Conservation (phyloP, 2,113 vertebrate species). For the Pristiophorus japonicus region DNA sequence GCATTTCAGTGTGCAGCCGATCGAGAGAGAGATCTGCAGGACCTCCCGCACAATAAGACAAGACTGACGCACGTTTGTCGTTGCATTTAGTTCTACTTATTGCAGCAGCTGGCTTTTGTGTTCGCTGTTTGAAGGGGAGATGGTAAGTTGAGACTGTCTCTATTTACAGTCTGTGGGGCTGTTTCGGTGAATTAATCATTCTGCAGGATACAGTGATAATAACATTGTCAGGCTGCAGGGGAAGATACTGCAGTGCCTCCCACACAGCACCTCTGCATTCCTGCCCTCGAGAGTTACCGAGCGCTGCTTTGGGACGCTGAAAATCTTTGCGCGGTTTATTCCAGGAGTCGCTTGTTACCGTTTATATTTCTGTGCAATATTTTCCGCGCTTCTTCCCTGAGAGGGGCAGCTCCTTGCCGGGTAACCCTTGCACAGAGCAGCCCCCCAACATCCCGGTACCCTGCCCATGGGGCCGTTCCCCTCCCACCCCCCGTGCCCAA, state of each 20-base stretch:
- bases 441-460: background rate
- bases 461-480: background rate
- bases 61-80: background rate
- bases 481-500: background rate
- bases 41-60: background rate
- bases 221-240: background rate
- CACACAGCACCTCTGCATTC: background rate
- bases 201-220: background rate
- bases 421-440: background rate
- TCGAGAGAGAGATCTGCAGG: background rate
- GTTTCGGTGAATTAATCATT: background rate
- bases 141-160: background rate
- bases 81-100: background rate
- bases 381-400: background rate
- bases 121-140: background rate
- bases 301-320: background rate
- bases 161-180: background rate
- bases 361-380: background rate
- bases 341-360: background rate
- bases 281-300: background rate
- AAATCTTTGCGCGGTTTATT: background rate
- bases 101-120: background rate
- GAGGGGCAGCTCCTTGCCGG: background rate
- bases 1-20: background rate
- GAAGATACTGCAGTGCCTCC: background rate